A percentile compares a stretch with the other conserved stretches of the same genome.
phyloP scores from a whole-genome alignment of 2,888 invertebrate genomes.

The Loripinus fragilis region DNA sequence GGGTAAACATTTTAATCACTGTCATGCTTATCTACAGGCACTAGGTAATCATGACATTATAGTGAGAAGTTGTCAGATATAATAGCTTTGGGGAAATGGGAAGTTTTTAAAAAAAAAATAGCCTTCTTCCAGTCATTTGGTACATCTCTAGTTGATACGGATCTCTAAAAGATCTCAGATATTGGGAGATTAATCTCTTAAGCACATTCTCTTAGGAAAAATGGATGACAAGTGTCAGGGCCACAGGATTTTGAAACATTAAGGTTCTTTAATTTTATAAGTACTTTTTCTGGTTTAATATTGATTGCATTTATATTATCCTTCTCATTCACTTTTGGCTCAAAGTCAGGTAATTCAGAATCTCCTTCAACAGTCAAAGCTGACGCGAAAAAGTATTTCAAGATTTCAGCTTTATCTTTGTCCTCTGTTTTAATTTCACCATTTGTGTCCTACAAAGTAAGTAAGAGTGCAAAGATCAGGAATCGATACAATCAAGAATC shows the following conservation, averaged over 20 bases:
- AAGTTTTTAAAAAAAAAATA: too few relatives aligned
- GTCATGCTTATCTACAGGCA: too few relatives aligned
- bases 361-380: constrained; percentile 24
- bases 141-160: background rate
- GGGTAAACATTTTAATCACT: too few relatives aligned
- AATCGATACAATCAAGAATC: too few relatives aligned
- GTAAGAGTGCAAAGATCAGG: too few relatives aligned
- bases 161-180: background rate
- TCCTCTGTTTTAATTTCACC: background rate
- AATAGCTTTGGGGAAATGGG: too few relatives aligned
- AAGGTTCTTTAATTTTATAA: constrained; percentile 6
- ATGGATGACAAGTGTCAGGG: constrained; percentile 17
- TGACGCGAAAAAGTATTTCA: constrained; percentile 6
- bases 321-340: constrained; percentile 4
- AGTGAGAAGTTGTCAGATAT: too few relatives aligned
- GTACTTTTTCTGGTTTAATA: constrained; percentile 1
- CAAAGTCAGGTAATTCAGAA: constrained; percentile 15
- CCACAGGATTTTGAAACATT: constrained; percentile 23
- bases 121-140: constrained; percentile 19
- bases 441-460: background rate
- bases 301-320: background rate
- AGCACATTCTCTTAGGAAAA: constrained; percentile 13
- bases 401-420: constrained; percentile 17
- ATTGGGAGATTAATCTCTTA: constrained; percentile 6
- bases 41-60: too few relatives aligned